Conservation (phyloP, 2,113 vertebrate species). For the Euleptes europaea region DNA sequence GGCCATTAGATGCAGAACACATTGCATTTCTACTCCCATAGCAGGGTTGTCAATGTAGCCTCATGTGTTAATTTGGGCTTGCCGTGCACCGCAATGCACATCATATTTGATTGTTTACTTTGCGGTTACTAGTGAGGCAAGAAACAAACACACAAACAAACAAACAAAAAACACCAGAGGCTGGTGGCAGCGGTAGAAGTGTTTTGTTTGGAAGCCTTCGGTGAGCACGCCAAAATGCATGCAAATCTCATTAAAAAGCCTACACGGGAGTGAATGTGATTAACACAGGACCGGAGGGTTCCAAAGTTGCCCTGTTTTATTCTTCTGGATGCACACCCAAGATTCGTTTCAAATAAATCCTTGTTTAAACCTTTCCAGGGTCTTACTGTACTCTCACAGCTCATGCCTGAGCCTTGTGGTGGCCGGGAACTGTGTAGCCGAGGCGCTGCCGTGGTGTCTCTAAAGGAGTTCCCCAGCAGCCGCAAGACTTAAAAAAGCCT, state of each 20-base stretch:
- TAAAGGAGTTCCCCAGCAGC: no score
- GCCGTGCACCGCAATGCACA: not conserved
- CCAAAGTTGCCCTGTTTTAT: not conserved
- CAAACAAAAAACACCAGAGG: no score
- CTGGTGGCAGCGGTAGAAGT: not conserved
- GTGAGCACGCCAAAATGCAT: not conserved
- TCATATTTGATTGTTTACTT: slow-evolving; percentile 24
- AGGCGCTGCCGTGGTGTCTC: no score
- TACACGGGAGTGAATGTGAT: not conserved
- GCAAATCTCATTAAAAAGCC: not conserved
- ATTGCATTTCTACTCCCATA: slow-evolving; percentile 50
- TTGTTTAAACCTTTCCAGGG: not conserved
- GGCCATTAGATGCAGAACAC: slow-evolving; percentile 52
- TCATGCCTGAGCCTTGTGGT: no score
- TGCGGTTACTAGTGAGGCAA: not conserved
- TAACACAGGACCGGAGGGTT: not conserved
- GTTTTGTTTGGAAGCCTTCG: not conserved
- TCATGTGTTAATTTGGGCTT: slow-evolving; percentile 46
- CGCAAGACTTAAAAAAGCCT: no score
- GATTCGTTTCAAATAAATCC: not conserved
- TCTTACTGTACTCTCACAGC: no score
- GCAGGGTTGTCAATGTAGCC: slow-evolving; percentile 34
- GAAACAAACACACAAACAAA: no score
- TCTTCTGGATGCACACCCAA: not conserved
- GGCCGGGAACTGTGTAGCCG: no score